Conservation (phyloP, 2,888 invertebrate species). For the Lissonota sp. region DNA sequence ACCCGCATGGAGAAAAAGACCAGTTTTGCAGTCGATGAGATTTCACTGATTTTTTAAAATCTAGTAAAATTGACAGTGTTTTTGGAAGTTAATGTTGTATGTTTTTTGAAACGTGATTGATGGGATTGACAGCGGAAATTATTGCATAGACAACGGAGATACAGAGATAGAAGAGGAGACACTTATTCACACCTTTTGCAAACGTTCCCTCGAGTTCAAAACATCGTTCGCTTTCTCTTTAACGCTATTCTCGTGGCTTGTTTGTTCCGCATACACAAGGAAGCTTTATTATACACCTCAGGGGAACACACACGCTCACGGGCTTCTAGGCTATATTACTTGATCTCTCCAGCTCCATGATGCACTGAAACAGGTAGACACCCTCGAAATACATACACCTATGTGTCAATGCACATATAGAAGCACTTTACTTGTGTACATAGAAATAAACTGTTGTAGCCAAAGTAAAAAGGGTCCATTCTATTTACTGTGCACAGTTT, state of each 20-base stretch:
- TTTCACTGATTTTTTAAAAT: too few species aligned
- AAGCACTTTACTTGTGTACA: too few species aligned
- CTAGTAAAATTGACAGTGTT: too few species aligned
- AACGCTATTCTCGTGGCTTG: slow-evolving; percentile 26
- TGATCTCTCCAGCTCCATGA: slow-evolving; percentile 6
- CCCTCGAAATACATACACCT: not conserved
- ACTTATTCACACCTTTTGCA: slow-evolving; percentile 39
- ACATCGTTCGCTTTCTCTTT: slow-evolving; percentile 54
- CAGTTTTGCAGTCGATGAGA: too few species aligned
- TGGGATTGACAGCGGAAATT: too few species aligned
- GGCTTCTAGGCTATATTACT: slow-evolving; percentile 14
- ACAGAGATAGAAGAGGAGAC: not conserved
- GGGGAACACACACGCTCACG: slow-evolving; percentile 5
- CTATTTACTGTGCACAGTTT: too few species aligned
- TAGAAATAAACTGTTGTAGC: too few species aligned
- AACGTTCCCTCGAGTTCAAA: slow-evolving; percentile 31
- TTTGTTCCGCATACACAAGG: slow-evolving; percentile 24
- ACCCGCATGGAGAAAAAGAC: too few species aligned
- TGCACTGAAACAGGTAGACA: slow-evolving; percentile 3
- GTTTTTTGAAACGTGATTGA: too few species aligned
- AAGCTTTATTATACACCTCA: slow-evolving; percentile 38
- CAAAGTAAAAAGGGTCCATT: too few species aligned
- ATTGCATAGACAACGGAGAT: not conserved
- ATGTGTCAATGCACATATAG: not conserved
- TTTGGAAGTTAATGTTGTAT: too few species aligned